Evolutionary conservation across 2,113 vertebrate genomes (phyloP).

Genomic region (Psophia crepitans): DNA sequence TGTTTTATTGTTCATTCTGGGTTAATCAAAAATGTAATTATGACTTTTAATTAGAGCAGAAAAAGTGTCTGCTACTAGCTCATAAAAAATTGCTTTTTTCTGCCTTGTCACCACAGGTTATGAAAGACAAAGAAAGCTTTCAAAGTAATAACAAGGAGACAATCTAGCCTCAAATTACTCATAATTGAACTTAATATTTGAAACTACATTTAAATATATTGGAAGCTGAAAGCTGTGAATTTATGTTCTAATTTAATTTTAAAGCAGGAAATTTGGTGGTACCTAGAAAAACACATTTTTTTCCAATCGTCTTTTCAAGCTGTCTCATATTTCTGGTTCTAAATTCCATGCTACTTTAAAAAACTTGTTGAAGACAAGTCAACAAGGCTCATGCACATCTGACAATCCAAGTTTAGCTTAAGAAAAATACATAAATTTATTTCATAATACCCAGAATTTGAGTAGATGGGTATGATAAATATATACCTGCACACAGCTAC

Average conservation of each 20-base stretch:
- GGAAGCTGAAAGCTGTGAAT: conserved; percentile 1
- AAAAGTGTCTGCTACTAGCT: conserved; percentile 26
- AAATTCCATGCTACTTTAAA: neutral
- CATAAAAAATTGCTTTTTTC: conserved; percentile 22
- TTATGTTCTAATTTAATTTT: conserved; percentile 34
- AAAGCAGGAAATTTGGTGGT: neutral
- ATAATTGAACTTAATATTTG: conserved; percentile 48
- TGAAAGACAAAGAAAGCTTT: conserved; percentile 45
- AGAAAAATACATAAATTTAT: neutral
- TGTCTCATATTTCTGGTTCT: neutral
- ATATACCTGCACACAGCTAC: neutral
- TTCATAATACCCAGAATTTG: neutral
- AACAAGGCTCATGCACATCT: neutral
- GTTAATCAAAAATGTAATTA: conserved; percentile 67
- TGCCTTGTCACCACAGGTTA: conserved; percentile 39
- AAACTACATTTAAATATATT: conserved; percentile 32
- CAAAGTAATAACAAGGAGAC: conserved; percentile 5
- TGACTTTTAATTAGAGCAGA: conserved; percentile 63
- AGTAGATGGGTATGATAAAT: neutral
- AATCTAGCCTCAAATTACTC: conserved; percentile 46
- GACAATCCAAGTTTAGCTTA: neutral
- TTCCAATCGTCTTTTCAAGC: neutral
- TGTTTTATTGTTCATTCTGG: conserved; percentile 50
- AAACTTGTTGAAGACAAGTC: neutral
- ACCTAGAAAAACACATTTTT: neutral